Evolutionary conservation across 2,888 invertebrate species (phyloP).

Genomic region (Callyntrura sp.): DNA sequence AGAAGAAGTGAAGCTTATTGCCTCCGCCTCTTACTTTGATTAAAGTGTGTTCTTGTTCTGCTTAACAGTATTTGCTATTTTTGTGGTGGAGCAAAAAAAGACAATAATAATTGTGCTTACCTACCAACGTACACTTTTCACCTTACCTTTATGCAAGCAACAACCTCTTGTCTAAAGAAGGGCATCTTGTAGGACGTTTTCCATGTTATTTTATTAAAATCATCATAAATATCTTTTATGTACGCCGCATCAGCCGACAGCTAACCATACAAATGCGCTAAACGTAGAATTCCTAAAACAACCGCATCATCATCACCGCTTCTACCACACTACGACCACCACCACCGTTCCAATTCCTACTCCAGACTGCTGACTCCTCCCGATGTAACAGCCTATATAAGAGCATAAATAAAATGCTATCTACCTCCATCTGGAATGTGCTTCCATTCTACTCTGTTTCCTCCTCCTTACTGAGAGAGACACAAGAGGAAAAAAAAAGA

Average conservation of each 20-base stretch:
- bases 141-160: too few species aligned
- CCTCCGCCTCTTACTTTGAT: background rate
- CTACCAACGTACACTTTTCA: too few species aligned
- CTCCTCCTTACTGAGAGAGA: background rate
- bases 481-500: background rate
- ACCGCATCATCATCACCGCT: constrained; percentile 1
- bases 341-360: constrained; percentile 23
- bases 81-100: background rate
- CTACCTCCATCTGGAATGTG: constrained; percentile 13
- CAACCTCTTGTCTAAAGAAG: too few species aligned
- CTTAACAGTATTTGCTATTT: background rate
- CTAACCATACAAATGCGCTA: background rate
- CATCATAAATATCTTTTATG: background rate
- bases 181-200: background rate
- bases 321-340: background rate
- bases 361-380: background rate
- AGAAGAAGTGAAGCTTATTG: background rate
- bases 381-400: background rate
- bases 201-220: background rate
- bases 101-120: too few species aligned
- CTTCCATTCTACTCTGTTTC: background rate
- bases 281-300: background rate
- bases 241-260: background rate
- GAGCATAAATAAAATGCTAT: constrained; percentile 18
- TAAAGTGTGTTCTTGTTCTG: background rate